A percentile compares a stretch with the other conserved stretches of the same genome.
These are phyloP conservation scores for Drosophila orosa DNA, from an alignment of 1,140 invertebrate genomes.

Conservation along the genomic window DNA sequence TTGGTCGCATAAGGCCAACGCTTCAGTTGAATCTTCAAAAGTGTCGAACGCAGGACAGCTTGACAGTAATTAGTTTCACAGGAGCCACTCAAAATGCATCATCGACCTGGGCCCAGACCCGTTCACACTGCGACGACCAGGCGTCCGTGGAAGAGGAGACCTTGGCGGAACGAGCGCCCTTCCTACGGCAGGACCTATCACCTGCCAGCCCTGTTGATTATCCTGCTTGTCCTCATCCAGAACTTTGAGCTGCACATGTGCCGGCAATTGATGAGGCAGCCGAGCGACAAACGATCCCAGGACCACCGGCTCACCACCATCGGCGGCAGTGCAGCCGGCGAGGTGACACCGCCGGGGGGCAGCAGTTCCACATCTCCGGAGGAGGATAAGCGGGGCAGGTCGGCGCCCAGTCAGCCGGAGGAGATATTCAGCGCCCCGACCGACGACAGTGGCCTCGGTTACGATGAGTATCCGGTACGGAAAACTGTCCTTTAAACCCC, in stretches of 20 bases:
- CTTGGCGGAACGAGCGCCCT: conserved; percentile 5
- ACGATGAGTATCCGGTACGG: conserved; percentile 80
- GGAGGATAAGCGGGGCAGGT: conserved; percentile 46
- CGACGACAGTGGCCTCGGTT: conserved; percentile 58
- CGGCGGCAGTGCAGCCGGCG: conserved; percentile 32
- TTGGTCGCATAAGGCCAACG: conserved; percentile 50
- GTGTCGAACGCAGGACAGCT: conserved; percentile 32
- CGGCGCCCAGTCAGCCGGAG: conserved; percentile 67
- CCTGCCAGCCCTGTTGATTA: conserved; percentile 63
- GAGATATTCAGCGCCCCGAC: conserved; percentile 74
- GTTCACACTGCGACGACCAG: conserved; percentile 20
- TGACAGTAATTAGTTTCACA: conserved; percentile 54
- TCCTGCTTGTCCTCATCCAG: conserved; percentile 70
- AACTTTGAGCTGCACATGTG: conserved; percentile 72
- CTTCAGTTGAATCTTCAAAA: conserved; percentile 81
- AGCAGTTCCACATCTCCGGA: conserved; percentile 2
- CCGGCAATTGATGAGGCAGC: conserved; percentile 64
- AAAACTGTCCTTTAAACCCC: neutral
- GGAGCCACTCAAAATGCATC: conserved; percentile 21
- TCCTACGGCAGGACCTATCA: conserved; percentile 39
- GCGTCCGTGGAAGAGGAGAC: conserved; percentile 29
- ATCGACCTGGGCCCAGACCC: conserved; percentile 28
- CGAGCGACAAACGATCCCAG: conserved; percentile 38
- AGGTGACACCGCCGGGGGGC: conserved; percentile 25
- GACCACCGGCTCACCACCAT: conserved; percentile 14